Base-by-base conservation (phyloP, 2,888 invertebrate genomes). In the Euplagia quadripunctaria region DNA sequence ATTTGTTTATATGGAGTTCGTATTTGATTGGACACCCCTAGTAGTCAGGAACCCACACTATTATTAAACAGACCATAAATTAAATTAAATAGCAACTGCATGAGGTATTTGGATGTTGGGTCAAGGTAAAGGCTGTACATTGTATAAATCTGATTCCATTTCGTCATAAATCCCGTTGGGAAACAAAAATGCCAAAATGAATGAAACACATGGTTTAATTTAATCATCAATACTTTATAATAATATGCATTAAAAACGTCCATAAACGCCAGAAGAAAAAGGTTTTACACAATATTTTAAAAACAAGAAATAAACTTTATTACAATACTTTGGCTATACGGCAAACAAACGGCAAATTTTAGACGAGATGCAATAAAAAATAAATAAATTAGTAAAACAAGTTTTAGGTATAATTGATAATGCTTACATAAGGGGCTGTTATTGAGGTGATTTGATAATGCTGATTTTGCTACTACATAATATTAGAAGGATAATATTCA, bases 261-360 rank as follows among this genome's bases (percentile, higher is more conserved):
- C 1, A 52, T 52, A 17, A 2, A 16, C 52, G 3, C 4, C 9
- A 46, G 9, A 17, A 14, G 4, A 52, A 52, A 16, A 52, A 52
- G 5, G 4, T 1, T 7, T 12, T 11, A 31, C 20, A 20, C 6
- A 20, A 58, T 58, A 4, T 11, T 5, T 31, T 58, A 4, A 0
- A 58, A 12, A 3, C 43, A 20, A 58, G 58, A 20, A 61, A 58
- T 11, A 4, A 61, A 61, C 31, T 12, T 61, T 61, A 61, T 11
- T 5, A 61, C 31, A 31, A 72, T 73, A 81, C 74, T 64, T 73
- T 64, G 8, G 20, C 46, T 20, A 31, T 17, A 66, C n/a, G n/a
- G n/a, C n/a, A n/a, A 17, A 66, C 12, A 66, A 66, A 66, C 17
- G 16, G 11, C 46, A 66, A 31, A 65, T 46, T 49, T 11, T 65